Evolutionary conservation across 92 coral and sea anemone species (phyloP), one percentile per base, ranked within the genome.

Genomic region (Chrysogorgia sp.): DNA sequence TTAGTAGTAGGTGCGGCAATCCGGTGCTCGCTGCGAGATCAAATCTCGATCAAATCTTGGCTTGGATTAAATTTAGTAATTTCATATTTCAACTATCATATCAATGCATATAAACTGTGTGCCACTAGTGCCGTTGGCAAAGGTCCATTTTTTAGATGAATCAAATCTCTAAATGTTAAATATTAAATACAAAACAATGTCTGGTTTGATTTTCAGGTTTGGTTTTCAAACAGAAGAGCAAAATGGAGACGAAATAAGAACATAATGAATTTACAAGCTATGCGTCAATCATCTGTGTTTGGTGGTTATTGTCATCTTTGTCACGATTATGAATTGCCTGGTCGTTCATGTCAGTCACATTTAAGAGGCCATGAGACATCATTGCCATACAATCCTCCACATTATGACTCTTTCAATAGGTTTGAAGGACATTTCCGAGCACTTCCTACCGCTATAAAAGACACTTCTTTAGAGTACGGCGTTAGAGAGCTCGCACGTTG

Each of bases 191-290:
- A n/a, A n/a, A n/a, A n/a, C n/a, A n/a, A n/a, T n/a, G n/a, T n/a
- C n/a, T n/a, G n/a, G 0, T 48, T 80, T n/a, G 7, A 28, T 86
- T 79, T 55, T 28, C 71, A 96, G 99, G 99, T 96, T 12, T 96
- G 99, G 99, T 96, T 96, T 77, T 96, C 99, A 35, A 96, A 96
- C 81, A 91, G 99, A 40, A 90, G 99, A 25, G 99, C 99, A 56
- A 96, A 96, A 82, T 96, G 99, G 99, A 92, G 99, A 31, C 90
- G 99, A 29, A 96, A 96, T 66, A 96, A 92, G 67, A 96, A 96
- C 68, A 96, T 96, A 68, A 88, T 88, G 79, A 96, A 87, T 77
- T 66, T 96, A 77, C 99, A 96, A 3, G 92, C 92, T 35, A 85
- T 96, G 87, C 86, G 97, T 40, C 97, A 85, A 53, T 79, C 85